phyloP scores from a whole-genome alignment of 2,113 vertebrate species.

The Myrmophylax atrothorax region DNA sequence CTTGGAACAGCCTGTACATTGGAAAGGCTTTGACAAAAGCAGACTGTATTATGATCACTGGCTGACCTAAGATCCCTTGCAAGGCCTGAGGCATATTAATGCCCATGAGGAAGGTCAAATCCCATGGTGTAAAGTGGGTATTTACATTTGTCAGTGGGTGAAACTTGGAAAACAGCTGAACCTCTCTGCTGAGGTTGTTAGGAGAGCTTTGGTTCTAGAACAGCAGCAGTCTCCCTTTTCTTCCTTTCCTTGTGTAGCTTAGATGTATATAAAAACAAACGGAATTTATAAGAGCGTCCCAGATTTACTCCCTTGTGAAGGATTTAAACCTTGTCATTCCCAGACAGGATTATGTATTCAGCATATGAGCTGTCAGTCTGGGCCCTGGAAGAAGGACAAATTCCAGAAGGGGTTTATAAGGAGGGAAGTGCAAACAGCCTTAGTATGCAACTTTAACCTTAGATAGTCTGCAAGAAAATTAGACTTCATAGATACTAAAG shows the following conservation, averaged over 20 bases:
- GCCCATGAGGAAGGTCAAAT: neutral
- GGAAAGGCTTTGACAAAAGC: neutral
- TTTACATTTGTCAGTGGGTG: neutral
- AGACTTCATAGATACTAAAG: neutral
- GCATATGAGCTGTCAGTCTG: neutral
- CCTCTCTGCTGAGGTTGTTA: neutral
- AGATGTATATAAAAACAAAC: neutral
- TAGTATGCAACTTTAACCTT: neutral
- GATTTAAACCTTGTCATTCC: neutral
- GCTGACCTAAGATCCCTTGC: neutral
- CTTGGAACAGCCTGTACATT: accelerated
- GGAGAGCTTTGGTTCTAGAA: neutral
- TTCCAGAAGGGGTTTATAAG: neutral
- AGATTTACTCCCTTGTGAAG: neutral
- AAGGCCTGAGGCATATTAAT: neutral
- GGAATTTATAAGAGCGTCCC: neutral
- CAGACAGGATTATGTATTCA: neutral
- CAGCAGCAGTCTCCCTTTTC: neutral
- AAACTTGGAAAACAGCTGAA: neutral
- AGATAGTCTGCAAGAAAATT: neutral
- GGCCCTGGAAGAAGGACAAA: neutral
- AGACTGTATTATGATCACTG: neutral
- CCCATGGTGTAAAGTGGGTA: neutral
- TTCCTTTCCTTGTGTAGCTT: neutral
- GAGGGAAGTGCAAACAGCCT: neutral